A percentile compares a stretch with the other conserved stretches of the same genome.
These are phyloP conservation scores for Trachelus iudaicus DNA, from an alignment of 2,888 invertebrate genomes.

Conservation along the genomic window DNA sequence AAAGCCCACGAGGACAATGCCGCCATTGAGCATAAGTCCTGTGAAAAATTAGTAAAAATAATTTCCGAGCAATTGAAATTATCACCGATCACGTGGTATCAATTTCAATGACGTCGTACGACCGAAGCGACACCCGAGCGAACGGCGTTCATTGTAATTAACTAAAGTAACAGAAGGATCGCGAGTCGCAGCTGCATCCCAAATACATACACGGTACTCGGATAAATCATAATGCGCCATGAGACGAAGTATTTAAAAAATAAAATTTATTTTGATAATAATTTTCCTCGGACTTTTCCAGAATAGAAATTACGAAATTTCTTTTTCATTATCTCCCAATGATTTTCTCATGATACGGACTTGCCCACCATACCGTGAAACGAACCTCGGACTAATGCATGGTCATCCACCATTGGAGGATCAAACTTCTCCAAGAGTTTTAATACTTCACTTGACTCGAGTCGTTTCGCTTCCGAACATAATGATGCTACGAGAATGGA, in stretches of 20 bases:
- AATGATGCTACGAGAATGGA: conserved; percentile 23
- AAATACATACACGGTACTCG: neutral
- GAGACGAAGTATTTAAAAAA: neutral
- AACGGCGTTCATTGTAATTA: neutral
- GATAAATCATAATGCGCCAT: neutral
- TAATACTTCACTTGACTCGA: conserved; percentile 12
- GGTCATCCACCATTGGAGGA: neutral
- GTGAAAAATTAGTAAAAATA: neutral
- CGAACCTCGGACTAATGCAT: neutral
- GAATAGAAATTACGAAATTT: neutral
- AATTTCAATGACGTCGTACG: neutral
- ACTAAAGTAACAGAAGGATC: neutral
- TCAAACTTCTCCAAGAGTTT: neutral
- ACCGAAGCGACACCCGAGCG: neutral
- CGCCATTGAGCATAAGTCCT: neutral
- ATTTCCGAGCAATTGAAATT: neutral
- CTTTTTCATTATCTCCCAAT: neutral
- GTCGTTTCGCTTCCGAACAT: conserved; percentile 7
- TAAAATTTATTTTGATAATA: neutral
- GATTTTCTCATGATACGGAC: neutral
- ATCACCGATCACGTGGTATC: neutral
- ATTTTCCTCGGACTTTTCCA: neutral
- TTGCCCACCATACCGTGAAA: neutral
- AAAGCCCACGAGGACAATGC: neutral
- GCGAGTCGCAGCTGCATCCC: neutral